These are phyloP conservation scores for Drosophila histrio DNA, from an alignment of 2,888 invertebrate species.

Conservation along the genomic window DNA sequence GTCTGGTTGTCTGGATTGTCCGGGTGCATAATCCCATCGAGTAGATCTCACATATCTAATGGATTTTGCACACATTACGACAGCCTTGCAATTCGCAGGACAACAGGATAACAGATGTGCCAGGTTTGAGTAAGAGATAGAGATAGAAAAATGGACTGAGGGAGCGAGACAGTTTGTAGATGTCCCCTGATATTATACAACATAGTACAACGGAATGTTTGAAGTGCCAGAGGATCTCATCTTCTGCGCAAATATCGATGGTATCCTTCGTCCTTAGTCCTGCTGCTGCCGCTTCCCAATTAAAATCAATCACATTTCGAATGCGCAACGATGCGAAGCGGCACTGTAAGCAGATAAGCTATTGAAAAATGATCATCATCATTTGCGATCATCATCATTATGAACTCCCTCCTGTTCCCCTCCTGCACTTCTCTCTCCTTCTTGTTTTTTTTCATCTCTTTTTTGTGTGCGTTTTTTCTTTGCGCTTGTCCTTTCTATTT, in stretches of 20 bases:
- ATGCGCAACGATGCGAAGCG: conserved; percentile 55
- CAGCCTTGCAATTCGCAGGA: conserved; percentile 35
- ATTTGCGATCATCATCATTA: conserved; percentile 26
- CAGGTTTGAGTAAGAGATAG: background rate
- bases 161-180: conserved; percentile 5
- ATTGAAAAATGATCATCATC: conserved; percentile 58
- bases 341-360: conserved; percentile 63
- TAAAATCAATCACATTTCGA: conserved; percentile 74
- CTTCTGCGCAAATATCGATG: conserved; percentile 45
- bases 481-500: conserved; percentile 28
- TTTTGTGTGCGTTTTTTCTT: conserved; percentile 19
- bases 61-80: conserved; percentile 73
- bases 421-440: background rate
- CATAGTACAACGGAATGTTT: conserved; percentile 31
- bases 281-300: conserved; percentile 51
- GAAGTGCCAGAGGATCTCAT: conserved; percentile 43
- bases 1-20: conserved; percentile 1
- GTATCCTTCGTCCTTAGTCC: conserved; percentile 24
- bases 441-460: conserved; percentile 1
- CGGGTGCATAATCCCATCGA: conserved; percentile 59
- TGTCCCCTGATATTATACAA: conserved; percentile 57
- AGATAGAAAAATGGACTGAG: background rate
- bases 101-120: conserved; percentile 49
- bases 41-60: conserved; percentile 73
- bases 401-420: background rate